Conservation (phyloP, 1,140 invertebrate species). For the Propsilocerus akamusi region DNA sequence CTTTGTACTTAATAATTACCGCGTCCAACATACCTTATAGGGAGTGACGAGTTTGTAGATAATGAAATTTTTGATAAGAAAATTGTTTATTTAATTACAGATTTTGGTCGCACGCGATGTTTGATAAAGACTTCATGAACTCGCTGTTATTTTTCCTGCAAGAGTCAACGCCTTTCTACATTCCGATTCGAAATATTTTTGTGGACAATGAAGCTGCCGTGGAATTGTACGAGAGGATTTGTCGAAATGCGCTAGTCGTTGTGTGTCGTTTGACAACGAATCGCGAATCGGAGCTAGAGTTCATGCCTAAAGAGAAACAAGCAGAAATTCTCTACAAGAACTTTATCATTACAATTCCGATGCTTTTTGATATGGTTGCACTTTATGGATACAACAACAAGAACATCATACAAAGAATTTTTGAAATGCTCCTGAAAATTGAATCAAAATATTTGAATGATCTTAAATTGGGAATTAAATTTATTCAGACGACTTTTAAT, state of each 20-base stretch:
- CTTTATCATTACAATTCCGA: constrained; percentile 62
- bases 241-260: constrained; percentile 42
- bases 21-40: no score
- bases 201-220: constrained; percentile 12
- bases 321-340: constrained; percentile 57
- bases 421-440: constrained; percentile 42
- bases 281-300: constrained; percentile 49
- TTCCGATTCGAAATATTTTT: constrained; percentile 27
- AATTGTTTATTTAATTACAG: constrained; percentile 26
- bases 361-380: constrained; percentile 57
- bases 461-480: constrained; percentile 32
- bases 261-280: constrained; percentile 53
- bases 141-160: constrained; percentile 51
- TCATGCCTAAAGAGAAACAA: constrained; percentile 41
- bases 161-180: constrained; percentile 48
- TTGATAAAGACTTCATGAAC: constrained; percentile 42
- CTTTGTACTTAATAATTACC: no score
- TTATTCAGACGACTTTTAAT: constrained; percentile 24
- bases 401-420: constrained; percentile 36
- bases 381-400: constrained; percentile 49
- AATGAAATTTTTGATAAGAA: not conserved
- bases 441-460: constrained; percentile 55
- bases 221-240: constrained; percentile 31
- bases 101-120: constrained; percentile 66
- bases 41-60: no score